A percentile compares a stretch with the other conserved stretches of the same genome.
Evolutionary conservation across 1,140 invertebrate species (phyloP).

Genomic region (Drosophila repletoides): DNA sequence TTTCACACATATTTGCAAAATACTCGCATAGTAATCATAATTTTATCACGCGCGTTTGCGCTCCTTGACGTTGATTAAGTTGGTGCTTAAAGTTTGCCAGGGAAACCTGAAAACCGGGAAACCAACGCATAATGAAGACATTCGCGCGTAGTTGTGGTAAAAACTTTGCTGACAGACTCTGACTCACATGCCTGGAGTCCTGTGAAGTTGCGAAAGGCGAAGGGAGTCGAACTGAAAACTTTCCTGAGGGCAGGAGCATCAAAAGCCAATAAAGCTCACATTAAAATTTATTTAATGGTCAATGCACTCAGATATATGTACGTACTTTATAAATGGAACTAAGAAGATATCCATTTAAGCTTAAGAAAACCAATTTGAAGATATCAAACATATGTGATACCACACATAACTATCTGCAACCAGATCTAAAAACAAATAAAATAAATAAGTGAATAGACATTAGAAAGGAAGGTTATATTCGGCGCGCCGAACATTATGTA

Average conservation of each 20-base stretch:
- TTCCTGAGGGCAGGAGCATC: background rate
- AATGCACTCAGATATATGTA: constrained; percentile 49
- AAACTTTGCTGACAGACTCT: constrained; percentile 22
- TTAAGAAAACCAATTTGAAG: background rate
- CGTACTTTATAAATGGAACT: constrained; percentile 5
- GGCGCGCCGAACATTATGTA: too few species aligned
- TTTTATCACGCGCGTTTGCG: constrained; percentile 62
- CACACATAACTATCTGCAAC: too few species aligned
- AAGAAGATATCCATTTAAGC: constrained; percentile 22
- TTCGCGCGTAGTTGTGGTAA: constrained; percentile 29
- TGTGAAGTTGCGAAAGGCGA: background rate
- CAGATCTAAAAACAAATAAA: too few species aligned
- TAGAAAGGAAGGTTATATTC: too few species aligned
- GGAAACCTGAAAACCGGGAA: constrained; percentile 2
- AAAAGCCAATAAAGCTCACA: constrained; percentile 52
- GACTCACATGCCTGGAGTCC: background rate
- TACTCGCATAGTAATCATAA: constrained; percentile 59
- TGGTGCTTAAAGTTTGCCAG: constrained; percentile 69
- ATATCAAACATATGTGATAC: too few species aligned
- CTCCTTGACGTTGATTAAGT: constrained; percentile 71
- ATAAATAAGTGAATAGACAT: too few species aligned
- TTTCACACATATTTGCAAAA: constrained; percentile 68
- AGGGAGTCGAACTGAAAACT: background rate
- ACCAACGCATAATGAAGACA: constrained; percentile 30
- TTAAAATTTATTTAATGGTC: constrained; percentile 74